Base-by-base conservation (phyloP, 2,113 vertebrate genomes). In the Tragelaphus strepsiceros region DNA sequence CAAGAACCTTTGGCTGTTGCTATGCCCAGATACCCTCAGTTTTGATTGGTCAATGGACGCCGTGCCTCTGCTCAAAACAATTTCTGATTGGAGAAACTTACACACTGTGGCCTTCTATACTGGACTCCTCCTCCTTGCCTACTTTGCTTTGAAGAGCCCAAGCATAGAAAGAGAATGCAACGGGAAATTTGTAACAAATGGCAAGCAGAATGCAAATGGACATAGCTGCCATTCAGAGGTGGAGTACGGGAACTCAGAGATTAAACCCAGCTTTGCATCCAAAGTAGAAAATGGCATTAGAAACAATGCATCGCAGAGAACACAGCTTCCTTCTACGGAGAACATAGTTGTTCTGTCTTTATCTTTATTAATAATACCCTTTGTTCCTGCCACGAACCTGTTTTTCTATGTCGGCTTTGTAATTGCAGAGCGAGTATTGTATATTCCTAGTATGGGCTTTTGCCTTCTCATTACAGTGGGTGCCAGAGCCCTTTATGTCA, bases 41-140 rank as follows among this genome's bases (percentile, higher is more conserved):
- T 99, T 99, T 97, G 99, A 99, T 97, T 99, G 99, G 99, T 99
- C 99, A 17, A 99, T 99, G 99, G 99, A 99, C 82, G 99, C 99
- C 0, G 98, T 99, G 98, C 99, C 99, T 98, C 99, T 99, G 97
- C 98, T 99, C 96, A 99, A 99, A 98, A 98, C 98, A 92, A 11
- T 99, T 49, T 98, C 98, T 0, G 99, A 99, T 90, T 99, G 99
- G 99, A 99, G 99, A 98, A 99, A 99, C 98, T 89, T 99, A 90
- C 99, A 99, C 96, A 99, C 99, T 19, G 98, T 98, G 78, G 98
- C 99, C 98, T 99, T 99, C 98, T 99, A 99, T 98, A 87, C 98
- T 39, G 99, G 99, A 95, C 98, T 99, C 88, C 96, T 99, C 88
- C 97, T 99, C 85, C 99, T 99, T 7, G 98, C 99, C 96, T 99